phyloP scores from a whole-genome alignment of 2,113 vertebrate genomes.

The Zeus faber region DNA sequence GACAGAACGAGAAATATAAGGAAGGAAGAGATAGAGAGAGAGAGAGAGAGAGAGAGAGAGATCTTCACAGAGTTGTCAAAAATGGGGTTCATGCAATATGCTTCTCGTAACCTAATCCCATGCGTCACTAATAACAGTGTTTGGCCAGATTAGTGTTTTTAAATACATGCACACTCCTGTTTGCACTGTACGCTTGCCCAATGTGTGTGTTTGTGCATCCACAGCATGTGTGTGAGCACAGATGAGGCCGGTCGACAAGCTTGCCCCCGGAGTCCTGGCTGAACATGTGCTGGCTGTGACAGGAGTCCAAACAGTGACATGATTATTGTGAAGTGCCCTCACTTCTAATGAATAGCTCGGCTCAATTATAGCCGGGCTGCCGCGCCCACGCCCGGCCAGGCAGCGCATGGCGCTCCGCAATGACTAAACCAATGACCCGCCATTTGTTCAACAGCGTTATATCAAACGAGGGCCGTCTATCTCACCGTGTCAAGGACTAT shows the following conservation, averaged over 20 bases:
- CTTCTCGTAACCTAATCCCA: no score
- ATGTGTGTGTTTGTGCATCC: conserved; percentile 7
- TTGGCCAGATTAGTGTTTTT: no score
- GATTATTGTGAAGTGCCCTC: conserved; percentile 50
- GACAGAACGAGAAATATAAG: no score
- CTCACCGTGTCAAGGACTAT: conserved; percentile 14
- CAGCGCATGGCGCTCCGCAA: conserved; percentile 22
- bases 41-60: no score
- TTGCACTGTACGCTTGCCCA: no score
- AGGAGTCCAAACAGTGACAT: conserved; percentile 50
- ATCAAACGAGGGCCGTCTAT: conserved; percentile 22
- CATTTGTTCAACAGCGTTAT: conserved; percentile 46
- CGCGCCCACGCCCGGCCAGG: neutral
- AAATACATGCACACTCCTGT: neutral
- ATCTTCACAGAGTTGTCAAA: no score
- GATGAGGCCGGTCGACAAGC: conserved; percentile 29
- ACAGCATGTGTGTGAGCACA: conserved; percentile 1
- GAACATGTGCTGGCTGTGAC: conserved; percentile 55
- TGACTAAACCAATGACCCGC: conserved; percentile 49
- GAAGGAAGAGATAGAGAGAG: no score
- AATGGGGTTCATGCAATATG: no score
- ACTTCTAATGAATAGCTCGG: conserved; percentile 47
- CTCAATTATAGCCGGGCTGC: conserved; percentile 42
- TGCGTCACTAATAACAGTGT: no score
- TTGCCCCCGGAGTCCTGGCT: conserved; percentile 25